Conservation (phyloP, 2,113 vertebrate species). For the Prunella himalayana region DNA sequence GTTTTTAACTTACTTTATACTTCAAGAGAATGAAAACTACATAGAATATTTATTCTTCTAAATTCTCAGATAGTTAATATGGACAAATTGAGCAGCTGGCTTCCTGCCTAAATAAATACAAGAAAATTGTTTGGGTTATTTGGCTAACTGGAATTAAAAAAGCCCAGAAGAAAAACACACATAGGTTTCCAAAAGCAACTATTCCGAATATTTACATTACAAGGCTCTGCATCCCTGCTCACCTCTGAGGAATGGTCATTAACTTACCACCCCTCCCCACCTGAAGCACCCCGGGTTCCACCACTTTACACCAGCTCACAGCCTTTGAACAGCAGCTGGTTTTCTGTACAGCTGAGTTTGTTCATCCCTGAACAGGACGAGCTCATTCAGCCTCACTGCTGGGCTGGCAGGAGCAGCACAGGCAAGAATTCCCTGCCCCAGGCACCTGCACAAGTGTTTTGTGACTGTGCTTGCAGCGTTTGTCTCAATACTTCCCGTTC, state of each 20-base stretch:
- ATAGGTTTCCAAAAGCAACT: neutral
- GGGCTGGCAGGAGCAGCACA: neutral
- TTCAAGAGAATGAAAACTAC: neutral
- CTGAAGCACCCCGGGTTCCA: neutral
- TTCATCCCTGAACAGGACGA: neutral
- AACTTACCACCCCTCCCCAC: neutral
- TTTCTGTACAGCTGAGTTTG: neutral
- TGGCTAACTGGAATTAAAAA: conserved; percentile 16
- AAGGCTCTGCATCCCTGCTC: neutral
- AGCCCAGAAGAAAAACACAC: neutral
- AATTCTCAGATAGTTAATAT: conserved; percentile 16
- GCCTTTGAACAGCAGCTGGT: neutral
- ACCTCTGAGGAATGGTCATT: neutral
- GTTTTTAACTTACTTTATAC: neutral
- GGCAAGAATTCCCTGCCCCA: neutral
- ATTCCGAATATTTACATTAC: neutral
- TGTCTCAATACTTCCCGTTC: neutral
- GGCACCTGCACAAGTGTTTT: neutral
- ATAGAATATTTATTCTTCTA: conserved; percentile 22
- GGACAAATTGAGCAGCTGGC: neutral
- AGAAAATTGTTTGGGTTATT: conserved; percentile 14
- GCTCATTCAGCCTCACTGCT: neutral
- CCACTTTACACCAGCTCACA: neutral
- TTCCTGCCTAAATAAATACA: conserved; percentile 42
- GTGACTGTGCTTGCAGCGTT: neutral